These are phyloP conservation scores for Alosa sapidissima DNA, from an alignment of 2,797 vertebrate genomes.

Conservation along the genomic window DNA sequence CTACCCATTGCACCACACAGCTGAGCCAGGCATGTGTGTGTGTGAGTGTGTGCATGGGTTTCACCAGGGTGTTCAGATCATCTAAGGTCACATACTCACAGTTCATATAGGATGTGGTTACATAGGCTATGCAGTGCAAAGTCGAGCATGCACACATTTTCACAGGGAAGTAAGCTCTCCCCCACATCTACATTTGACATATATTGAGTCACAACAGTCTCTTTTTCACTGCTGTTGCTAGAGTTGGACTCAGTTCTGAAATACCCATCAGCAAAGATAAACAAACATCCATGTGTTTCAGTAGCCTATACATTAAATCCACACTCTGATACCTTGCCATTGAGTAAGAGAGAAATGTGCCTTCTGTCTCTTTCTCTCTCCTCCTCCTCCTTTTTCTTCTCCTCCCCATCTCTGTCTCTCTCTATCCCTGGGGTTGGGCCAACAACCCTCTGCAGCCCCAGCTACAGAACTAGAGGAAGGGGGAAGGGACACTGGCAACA, in stretches of 20 bases:
- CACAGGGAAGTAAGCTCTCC: not conserved
- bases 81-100: not conserved
- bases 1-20: not conserved
- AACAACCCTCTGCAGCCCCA: slow-evolving; percentile 57
- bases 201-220: not conserved
- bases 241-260: not conserved
- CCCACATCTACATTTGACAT: not conserved
- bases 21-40: not conserved
- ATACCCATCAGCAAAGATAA: not conserved
- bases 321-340: slow-evolving; percentile 65
- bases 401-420: slow-evolving; percentile 53
- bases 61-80: not conserved
- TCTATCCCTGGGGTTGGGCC: slow-evolving; percentile 55
- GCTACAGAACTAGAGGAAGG: slow-evolving; percentile 56
- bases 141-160: not conserved
- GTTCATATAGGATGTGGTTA: slow-evolving; percentile 9
- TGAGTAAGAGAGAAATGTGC: slow-evolving; percentile 65
- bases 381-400: slow-evolving; percentile 15
- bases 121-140: not conserved
- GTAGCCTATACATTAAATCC: slow-evolving; percentile 56
- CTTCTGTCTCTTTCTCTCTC: slow-evolving; percentile 51
- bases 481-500: slow-evolving; percentile 63
- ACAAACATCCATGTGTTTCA: not conserved
- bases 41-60: not conserved
- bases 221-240: not conserved